phyloP scores from a whole-genome alignment of 1,140 invertebrate genomes.

The Drosophila kohkoa region DNA sequence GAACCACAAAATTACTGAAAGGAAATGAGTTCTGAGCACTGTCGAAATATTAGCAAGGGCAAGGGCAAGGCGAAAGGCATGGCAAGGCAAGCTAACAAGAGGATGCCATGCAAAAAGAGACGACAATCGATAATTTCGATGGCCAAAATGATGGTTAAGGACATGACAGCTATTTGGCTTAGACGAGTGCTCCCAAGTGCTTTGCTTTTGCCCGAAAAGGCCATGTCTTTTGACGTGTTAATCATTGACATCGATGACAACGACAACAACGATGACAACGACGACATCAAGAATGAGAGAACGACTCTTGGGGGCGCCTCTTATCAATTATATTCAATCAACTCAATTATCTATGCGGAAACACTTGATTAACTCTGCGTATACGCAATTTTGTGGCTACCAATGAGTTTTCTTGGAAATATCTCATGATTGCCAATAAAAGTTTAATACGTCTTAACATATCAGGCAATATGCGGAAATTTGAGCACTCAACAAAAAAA shows the following conservation, averaged over 20 bases:
- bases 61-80: not conserved
- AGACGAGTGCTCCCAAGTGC: conserved; percentile 3
- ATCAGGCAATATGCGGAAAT: not conserved
- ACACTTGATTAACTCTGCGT: not conserved
- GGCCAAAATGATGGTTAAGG: conserved; percentile 8
- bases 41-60: not conserved
- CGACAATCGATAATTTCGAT: conserved; percentile 14
- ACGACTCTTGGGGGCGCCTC: no score
- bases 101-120: not conserved
- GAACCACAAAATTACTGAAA: conserved; percentile 35
- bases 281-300: no score
- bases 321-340: conserved; percentile 8
- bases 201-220: not conserved
- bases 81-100: not conserved
- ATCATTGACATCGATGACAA: not conserved
- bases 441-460: not conserved
- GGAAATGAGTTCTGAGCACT: conserved; percentile 25
- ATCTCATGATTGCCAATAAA: not conserved
- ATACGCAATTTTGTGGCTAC: conserved; percentile 7
- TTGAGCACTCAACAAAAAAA: not conserved
- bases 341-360: conserved; percentile 1
- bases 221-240: not conserved
- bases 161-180: conserved; percentile 11
- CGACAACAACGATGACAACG: no score
- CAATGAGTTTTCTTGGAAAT: no score